Conservation (phyloP, 2,888 invertebrate genomes). For the Dicranocentrus wangi region DNA sequence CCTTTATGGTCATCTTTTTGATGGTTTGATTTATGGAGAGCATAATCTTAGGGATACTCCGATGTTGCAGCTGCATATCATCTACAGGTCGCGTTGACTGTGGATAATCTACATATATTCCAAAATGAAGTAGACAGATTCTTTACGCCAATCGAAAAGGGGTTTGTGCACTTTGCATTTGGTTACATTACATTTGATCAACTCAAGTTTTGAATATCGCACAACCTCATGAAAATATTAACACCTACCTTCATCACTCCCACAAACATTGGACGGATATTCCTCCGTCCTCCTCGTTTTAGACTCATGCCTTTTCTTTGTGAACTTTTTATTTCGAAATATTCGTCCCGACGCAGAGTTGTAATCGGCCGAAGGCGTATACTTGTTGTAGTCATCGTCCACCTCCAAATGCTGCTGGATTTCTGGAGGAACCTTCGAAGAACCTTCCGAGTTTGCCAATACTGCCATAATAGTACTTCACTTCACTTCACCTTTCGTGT, state of each 20-base stretch:
- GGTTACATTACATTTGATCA: too few species aligned
- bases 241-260: slow-evolving; percentile 55
- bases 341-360: slow-evolving; percentile 37
- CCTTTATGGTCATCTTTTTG: slow-evolving; percentile 45
- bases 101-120: slow-evolving; percentile 30
- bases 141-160: too few species aligned
- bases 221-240: too few species aligned
- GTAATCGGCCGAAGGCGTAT: slow-evolving; percentile 48
- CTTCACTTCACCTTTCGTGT: too few species aligned
- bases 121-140: too few species aligned
- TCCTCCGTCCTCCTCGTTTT: slow-evolving; percentile 47
- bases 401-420: slow-evolving; percentile 42
- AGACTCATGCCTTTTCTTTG: slow-evolving; percentile 49
- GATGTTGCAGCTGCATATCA: background rate
- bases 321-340: slow-evolving; percentile 54
- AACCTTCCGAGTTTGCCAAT: slow-evolving; percentile 37
- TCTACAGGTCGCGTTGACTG: background rate
- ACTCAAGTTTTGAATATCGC: too few species aligned
- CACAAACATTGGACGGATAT: slow-evolving; percentile 12
- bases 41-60: slow-evolving; percentile 44
- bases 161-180: too few species aligned
- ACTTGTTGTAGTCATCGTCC: slow-evolving; percentile 52
- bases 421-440: slow-evolving; percentile 21
- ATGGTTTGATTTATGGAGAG: slow-evolving; percentile 40
- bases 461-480: slow-evolving; percentile 31